Conservation (phyloP, 2,797 vertebrate species). For the Chrosomus eos region DNA sequence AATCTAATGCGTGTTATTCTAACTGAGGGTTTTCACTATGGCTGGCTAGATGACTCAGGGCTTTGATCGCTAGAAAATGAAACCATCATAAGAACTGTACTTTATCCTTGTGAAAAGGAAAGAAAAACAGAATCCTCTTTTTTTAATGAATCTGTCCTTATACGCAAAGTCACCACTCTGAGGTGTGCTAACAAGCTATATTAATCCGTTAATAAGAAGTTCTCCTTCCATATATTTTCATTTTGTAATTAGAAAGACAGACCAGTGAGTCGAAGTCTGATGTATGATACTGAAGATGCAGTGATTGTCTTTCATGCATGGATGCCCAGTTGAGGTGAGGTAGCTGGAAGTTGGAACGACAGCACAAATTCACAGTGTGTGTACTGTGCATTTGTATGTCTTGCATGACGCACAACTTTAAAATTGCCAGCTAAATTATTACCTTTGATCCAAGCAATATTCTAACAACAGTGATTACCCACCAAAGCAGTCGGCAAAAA, state of each 20-base stretch:
- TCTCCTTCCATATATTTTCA: not conserved
- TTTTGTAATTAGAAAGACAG: slow-evolving; percentile 8
- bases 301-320: slow-evolving; percentile 42
- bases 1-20: slow-evolving; percentile 28
- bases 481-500: not conserved
- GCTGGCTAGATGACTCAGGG: not conserved
- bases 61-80: slow-evolving; percentile 35
- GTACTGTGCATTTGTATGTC: not conserved
- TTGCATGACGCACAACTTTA: slow-evolving; percentile 28
- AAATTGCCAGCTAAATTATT: slow-evolving; percentile 38
- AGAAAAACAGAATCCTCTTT: not conserved
- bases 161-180: slow-evolving; percentile 5
- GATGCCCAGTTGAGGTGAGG: not conserved
- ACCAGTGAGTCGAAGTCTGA: slow-evolving; percentile 19
- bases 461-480: slow-evolving; percentile 10
- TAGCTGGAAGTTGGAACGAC: slow-evolving; percentile 5
- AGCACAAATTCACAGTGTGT: not conserved
- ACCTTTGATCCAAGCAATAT: slow-evolving; percentile 21
- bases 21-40: not conserved
- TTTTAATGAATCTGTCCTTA: not conserved
- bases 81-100: slow-evolving; percentile 20
- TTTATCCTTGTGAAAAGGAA: slow-evolving; percentile 19
- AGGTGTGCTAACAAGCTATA: not conserved
- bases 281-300: slow-evolving; percentile 13
- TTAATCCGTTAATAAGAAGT: not conserved